Conservation (phyloP, 1,140 invertebrate genomes). For the Panagrolaimus sp. region DNA sequence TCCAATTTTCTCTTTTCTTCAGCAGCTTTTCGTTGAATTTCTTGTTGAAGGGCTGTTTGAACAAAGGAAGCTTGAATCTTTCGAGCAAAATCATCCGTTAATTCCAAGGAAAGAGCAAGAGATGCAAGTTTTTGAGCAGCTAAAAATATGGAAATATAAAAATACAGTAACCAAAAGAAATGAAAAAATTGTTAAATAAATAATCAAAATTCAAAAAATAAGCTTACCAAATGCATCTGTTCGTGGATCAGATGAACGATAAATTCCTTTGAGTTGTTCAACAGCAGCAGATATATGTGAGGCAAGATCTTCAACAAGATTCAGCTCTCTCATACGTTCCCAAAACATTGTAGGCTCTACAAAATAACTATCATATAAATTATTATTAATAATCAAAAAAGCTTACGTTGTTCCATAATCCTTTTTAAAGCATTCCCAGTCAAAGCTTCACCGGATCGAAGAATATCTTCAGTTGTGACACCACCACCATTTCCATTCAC, state of each 20-base stretch:
- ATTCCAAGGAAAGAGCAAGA: conserved; percentile 34
- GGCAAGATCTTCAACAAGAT: conserved; percentile 45
- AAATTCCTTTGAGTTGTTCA: conserved; percentile 36
- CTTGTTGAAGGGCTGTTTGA: conserved; percentile 39
- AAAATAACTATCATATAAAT: conserved; percentile 10
- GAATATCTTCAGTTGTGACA: neutral
- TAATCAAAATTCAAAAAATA: neutral
- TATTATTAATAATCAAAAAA: neutral
- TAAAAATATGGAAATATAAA: conserved; percentile 28
- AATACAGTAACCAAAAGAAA: neutral
- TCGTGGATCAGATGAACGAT: conserved; percentile 27
- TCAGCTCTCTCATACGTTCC: conserved; percentile 40
- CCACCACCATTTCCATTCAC: neutral
- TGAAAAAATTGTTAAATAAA: neutral
- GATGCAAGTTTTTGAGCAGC: conserved; percentile 41
- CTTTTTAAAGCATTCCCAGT: conserved; percentile 15
- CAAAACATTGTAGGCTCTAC: conserved; percentile 41
- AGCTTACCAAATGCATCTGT: conserved; percentile 47
- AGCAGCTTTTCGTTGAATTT: conserved; percentile 1
- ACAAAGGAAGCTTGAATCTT: conserved; percentile 43
- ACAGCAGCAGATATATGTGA: conserved; percentile 31
- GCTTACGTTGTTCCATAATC: conserved; percentile 27
- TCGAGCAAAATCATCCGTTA: conserved; percentile 39
- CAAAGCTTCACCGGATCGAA: conserved; percentile 1
- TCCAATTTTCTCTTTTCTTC: neutral